Conservation (phyloP, 1,140 invertebrate genomes). For the Cyphomyrmex costatus region DNA sequence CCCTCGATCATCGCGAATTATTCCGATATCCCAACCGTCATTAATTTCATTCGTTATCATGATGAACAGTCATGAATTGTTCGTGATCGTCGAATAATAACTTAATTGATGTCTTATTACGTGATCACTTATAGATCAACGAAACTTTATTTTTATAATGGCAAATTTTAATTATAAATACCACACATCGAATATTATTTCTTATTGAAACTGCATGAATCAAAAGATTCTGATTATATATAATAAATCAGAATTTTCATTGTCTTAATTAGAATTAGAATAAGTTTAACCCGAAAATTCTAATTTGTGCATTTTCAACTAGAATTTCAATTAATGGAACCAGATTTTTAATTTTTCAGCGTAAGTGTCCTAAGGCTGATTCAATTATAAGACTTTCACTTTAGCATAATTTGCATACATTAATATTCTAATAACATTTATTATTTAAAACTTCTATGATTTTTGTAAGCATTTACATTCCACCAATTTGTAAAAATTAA, state of each 20-base stretch:
- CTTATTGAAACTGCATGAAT: no score
- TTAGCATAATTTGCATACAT: conserved; percentile 7
- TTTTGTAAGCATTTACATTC: not conserved
- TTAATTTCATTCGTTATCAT: conserved; percentile 51
- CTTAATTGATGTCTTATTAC: not conserved
- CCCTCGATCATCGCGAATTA: conserved; percentile 51
- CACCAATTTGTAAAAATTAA: not conserved
- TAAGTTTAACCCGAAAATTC: no score
- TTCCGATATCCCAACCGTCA: conserved; percentile 18
- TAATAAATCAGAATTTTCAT: no score
- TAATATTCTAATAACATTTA: conserved; percentile 10
- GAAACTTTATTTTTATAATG: not conserved
- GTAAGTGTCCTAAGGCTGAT: not conserved
- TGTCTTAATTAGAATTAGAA: no score
- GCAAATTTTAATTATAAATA: not conserved
- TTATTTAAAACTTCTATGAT: not conserved
- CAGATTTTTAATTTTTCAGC: no score
- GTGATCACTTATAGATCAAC: not conserved
- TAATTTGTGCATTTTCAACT: no score
- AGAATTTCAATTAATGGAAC: no score
- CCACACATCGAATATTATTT: no score
- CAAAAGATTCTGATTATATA: no score
- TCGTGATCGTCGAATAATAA: conserved; percentile 1
- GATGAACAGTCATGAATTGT: conserved; percentile 35
- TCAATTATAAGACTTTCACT: not conserved